Conservation (phyloP, 2,888 invertebrate species). For the Lycophotia porphyrea region DNA sequence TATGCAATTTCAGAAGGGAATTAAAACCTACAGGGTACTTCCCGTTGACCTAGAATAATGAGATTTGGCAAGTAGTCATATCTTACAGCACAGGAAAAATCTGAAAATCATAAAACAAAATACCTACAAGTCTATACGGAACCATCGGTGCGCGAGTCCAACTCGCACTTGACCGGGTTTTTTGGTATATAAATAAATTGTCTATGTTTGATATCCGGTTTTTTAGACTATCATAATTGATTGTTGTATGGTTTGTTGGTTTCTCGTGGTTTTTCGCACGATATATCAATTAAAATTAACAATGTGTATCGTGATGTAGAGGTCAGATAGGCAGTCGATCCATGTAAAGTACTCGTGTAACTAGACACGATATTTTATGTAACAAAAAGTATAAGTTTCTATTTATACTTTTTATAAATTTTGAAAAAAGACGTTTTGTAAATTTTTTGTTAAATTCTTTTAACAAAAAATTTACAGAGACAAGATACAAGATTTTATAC, state of each 20-base stretch:
- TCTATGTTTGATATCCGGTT: slow-evolving; percentile 28
- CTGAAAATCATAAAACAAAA: neutral
- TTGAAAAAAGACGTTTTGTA: too few relatives aligned
- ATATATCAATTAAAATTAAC: neutral
- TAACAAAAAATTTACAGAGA: too few relatives aligned
- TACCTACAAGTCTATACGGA: neutral
- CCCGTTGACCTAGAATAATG: too few relatives aligned
- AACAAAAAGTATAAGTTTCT: too few relatives aligned
- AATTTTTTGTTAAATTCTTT: too few relatives aligned
- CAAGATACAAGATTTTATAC: too few relatives aligned
- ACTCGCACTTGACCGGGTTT: neutral
- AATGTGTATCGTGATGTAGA: neutral
- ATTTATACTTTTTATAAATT: too few relatives aligned
- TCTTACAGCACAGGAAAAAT: too few relatives aligned
- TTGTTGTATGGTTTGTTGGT: slow-evolving; percentile 5
- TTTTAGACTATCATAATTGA: slow-evolving; percentile 10
- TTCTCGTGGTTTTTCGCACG: slow-evolving; percentile 3
- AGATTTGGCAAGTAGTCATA: too few relatives aligned
- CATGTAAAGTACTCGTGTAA: neutral
- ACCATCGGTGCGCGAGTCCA: neutral
- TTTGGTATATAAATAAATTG: slow-evolving; percentile 8
- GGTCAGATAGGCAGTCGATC: neutral
- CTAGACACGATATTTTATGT: too few relatives aligned
- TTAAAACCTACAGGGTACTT: too few relatives aligned
- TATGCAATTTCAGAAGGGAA: too few relatives aligned